phyloP scores from a whole-genome alignment of 2,113 vertebrate species.

The Istiophorus platypterus region DNA sequence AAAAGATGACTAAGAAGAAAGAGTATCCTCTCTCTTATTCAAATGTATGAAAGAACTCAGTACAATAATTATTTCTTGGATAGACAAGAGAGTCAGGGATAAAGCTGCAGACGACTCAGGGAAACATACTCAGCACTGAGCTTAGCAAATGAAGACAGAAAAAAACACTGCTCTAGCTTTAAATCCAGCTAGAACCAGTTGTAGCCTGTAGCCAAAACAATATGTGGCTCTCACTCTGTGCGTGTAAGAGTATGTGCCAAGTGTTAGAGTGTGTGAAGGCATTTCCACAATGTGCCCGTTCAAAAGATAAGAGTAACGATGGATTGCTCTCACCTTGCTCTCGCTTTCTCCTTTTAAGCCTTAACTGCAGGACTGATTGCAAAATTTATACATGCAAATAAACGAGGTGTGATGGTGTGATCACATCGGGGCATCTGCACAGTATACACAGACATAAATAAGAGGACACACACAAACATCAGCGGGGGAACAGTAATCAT shows the following conservation, averaged over 20 bases:
- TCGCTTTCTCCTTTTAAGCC: slow-evolving; percentile 53
- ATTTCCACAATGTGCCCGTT: slow-evolving; percentile 57
- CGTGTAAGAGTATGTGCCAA: neutral
- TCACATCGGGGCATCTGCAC: neutral
- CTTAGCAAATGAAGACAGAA: slow-evolving; percentile 43
- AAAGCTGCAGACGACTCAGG: slow-evolving; percentile 31
- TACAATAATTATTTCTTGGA: slow-evolving; percentile 35
- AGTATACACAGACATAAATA: neutral
- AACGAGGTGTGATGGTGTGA: slow-evolving; percentile 7
- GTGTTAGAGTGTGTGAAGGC: slow-evolving; percentile 38
- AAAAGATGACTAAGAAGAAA: slow-evolving; percentile 7
- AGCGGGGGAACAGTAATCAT: slow-evolving; percentile 13
- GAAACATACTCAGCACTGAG: slow-evolving; percentile 38
- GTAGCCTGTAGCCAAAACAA: slow-evolving; percentile 83
- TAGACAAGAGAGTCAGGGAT: neutral
- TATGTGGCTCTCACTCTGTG: slow-evolving; percentile 68
- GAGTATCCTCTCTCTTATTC: neutral
- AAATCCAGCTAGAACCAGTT: slow-evolving; percentile 83
- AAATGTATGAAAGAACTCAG: neutral
- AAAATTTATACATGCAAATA: slow-evolving; percentile 46
- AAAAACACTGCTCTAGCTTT: slow-evolving; percentile 70
- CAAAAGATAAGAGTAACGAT: slow-evolving; percentile 68
- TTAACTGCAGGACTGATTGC: slow-evolving; percentile 53
- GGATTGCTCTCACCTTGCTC: slow-evolving; percentile 65
- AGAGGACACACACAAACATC: slow-evolving; percentile 17